Percentiles rank a stretch among this genome's conserved stretches.
Evolutionary conservation across 1,140 invertebrate genomes (phyloP).

Genomic region (Acromyrmex charruanus): DNA sequence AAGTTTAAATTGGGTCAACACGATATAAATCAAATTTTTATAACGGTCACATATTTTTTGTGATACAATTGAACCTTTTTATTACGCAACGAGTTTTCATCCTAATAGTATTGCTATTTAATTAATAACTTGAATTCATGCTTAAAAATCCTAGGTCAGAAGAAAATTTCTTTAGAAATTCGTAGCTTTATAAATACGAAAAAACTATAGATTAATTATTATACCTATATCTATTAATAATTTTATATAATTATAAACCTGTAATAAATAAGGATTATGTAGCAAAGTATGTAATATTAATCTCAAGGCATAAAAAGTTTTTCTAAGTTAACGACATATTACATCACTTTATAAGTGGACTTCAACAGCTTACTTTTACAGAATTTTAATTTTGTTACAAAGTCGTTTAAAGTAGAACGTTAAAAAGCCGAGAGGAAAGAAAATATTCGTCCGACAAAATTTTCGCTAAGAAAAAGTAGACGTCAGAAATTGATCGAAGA

Average conservation of each 20-base stretch:
- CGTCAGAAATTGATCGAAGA: not conserved
- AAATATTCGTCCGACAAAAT: not conserved
- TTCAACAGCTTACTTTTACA: not conserved
- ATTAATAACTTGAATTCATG: not conserved
- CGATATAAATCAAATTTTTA: conserved; percentile 19
- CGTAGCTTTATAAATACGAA: not conserved
- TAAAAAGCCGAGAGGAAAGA: not conserved
- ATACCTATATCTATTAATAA: not conserved
- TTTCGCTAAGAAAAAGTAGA: not conserved
- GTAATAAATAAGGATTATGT: not conserved
- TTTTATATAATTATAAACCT: not conserved
- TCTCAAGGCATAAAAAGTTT: not conserved
- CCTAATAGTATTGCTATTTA: not conserved
- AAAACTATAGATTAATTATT: not conserved
- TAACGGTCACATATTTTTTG: conserved; percentile 5
- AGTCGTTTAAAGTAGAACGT: conserved; percentile 14
- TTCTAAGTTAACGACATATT: not conserved
- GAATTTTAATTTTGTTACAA: conserved; percentile 39
- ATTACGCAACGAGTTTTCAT: not conserved
- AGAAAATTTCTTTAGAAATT: not conserved
- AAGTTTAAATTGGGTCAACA: not conserved
- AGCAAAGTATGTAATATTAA: conserved; percentile 18
- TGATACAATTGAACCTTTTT: not conserved
- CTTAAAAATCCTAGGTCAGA: not conserved
- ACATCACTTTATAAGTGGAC: not conserved